Base-by-base conservation (phyloP, 1,140 invertebrate species). In the Platyura marginata region DNA sequence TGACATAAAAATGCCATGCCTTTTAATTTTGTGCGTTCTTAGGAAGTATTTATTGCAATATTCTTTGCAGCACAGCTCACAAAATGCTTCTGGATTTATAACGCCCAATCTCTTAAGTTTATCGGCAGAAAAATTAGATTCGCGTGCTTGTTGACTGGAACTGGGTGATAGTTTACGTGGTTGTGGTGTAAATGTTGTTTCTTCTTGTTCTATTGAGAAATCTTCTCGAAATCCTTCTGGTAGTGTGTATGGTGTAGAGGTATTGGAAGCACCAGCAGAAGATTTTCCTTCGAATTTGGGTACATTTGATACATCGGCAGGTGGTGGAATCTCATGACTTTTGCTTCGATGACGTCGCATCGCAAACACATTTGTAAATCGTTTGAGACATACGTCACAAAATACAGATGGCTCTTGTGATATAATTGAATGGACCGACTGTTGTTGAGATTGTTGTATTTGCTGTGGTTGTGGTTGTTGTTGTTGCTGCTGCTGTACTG, bases 1-100 rank as follows among this genome's bases (percentile, higher is more conserved):
- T 8, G 72, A 71, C 22, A 78, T 67, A 18, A 73, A 63, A 13
- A 77, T 68, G 0, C 81, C 80, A 52, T 87, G 82, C n/a, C 77
- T 65, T 55, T 85, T 81, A 59, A 86, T 72, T 50, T 92, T 89
- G 59, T 96, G 91, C 15, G 87, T 91, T 22, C 85, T 72, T 16
- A 96, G 61, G 56, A 93, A 94, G 55, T 93, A 93, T 55, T 93
- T 91, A 58, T 94, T 95, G 61, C 84, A 87, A 59, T 93, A 89
- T 64, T 94, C 90, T 58, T 94, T 94, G 55, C 84, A 85, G 57
- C 91, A 96, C 37, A 93, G 75, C 54, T 93, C 88, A 62, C 90
- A 95, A 57, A 91, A 94, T 11, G 85, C 83, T 50, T 90, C 85
- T 2, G 81, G 75, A 59, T 87, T 86, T 46, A 84, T 76, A 1